A percentile compares a stretch with the other conserved stretches of the same genome.
Evolutionary conservation across 2,888 invertebrate genomes (phyloP).

Genomic region (Lochmaea crataegi): DNA sequence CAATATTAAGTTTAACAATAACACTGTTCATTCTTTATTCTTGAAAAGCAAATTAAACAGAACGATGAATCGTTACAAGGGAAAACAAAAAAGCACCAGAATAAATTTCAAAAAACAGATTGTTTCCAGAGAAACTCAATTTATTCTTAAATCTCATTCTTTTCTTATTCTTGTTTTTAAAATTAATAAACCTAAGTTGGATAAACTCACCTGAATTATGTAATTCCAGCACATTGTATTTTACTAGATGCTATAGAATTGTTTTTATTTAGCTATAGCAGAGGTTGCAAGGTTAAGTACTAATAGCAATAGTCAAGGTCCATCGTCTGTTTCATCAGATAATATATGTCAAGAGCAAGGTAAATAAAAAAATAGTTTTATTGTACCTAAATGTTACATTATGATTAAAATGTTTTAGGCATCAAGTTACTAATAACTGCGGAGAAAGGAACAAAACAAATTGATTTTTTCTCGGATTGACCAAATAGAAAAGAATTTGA

Average conservation of each 20-base stretch:
- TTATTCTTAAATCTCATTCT: background rate
- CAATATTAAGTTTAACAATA: too few species aligned
- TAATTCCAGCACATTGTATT: background rate
- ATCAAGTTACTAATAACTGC: slow-evolving; percentile 1
- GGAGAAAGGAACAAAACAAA: background rate
- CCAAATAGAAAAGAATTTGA: background rate
- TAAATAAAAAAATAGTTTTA: slow-evolving; percentile 7
- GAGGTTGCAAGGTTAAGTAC: background rate
- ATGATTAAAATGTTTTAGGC: background rate
- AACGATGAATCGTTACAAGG: background rate
- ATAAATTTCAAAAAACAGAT: background rate
- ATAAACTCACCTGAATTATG: slow-evolving; percentile 1
- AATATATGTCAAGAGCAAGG: slow-evolving; percentile 4
- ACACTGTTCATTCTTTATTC: too few species aligned
- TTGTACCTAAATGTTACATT: background rate
- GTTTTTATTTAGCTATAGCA: background rate
- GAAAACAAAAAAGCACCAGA: background rate
- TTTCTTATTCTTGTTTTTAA: background rate
- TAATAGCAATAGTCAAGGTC: background rate
- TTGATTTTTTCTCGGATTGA: background rate
- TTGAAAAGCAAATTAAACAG: too few species aligned
- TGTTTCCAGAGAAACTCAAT: background rate
- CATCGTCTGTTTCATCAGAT: background rate
- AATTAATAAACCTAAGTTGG: background rate
- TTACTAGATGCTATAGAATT: background rate